Evolutionary conservation across 2,797 vertebrate genomes (phyloP).

Genomic region (Hoplostethus mediterraneus): DNA sequence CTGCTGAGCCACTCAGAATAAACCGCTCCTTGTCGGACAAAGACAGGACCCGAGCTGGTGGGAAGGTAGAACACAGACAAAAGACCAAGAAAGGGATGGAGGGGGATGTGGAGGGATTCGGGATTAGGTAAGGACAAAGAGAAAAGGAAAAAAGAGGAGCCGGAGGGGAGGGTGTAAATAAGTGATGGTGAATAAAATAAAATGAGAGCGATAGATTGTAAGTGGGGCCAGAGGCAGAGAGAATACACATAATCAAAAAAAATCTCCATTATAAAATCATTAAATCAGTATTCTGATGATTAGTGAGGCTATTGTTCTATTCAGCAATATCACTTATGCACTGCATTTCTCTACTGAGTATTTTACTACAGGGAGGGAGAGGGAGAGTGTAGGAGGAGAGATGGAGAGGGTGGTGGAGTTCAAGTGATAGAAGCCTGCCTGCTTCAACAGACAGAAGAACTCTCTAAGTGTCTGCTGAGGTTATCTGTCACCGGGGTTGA

Average conservation of each 20-base stretch:
- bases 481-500: constrained; percentile 66
- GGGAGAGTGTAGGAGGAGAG: constrained; percentile 45
- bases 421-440: constrained; percentile 64
- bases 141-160: constrained; percentile 21
- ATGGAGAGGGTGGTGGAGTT: constrained; percentile 43
- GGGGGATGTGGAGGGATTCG: constrained; percentile 5
- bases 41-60: constrained; percentile 77
- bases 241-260: constrained; percentile 23
- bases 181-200: constrained; percentile 54
- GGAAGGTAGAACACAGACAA: constrained; percentile 52
- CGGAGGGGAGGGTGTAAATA: constrained; percentile 46
- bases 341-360: constrained; percentile 16
- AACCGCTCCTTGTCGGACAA: constrained; percentile 83
- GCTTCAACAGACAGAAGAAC: constrained; percentile 65
- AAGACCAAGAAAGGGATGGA: constrained; percentile 27
- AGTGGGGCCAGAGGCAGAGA: constrained; percentile 20
- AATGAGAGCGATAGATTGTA: constrained; percentile 23
- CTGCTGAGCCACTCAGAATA: constrained; percentile 86
- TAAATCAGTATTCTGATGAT: constrained; percentile 27
- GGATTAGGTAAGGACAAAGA: constrained; percentile 8
- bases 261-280: not conserved
- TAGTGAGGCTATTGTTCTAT: constrained; percentile 11
- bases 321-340: constrained; percentile 29
- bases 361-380: constrained; percentile 40
- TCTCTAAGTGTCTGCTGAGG: constrained; percentile 67